Evolutionary conservation across 2,113 vertebrate species (phyloP).

Genomic region (Clarias magur): DNA sequence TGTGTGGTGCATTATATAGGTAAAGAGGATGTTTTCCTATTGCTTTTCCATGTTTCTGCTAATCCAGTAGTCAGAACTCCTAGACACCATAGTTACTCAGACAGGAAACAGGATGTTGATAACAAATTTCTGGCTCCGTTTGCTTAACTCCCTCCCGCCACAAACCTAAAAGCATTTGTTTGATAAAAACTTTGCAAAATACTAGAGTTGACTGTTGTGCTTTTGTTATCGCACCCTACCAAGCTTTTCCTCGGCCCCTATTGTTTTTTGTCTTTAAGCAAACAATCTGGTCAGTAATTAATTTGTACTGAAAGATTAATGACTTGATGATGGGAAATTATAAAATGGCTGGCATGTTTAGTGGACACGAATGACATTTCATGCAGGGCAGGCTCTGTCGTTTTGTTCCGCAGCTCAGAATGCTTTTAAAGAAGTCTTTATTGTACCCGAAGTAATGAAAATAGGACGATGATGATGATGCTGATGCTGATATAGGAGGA

Average conservation of each 20-base stretch:
- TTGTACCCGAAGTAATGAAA: background rate
- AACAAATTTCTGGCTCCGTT: slow-evolving; percentile 55
- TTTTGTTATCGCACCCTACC: background rate
- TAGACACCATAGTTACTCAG: slow-evolving; percentile 70
- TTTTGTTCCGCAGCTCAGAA: background rate
- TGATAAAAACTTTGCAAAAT: slow-evolving; percentile 2
- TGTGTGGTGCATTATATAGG: slow-evolving; percentile 63
- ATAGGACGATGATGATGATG: background rate
- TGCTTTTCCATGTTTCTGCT: slow-evolving; percentile 42
- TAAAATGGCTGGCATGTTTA: background rate
- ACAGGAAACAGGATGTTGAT: slow-evolving; percentile 70
- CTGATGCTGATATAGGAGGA: background rate
- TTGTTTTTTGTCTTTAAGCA: background rate
- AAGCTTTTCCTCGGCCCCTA: slow-evolving; percentile 9
- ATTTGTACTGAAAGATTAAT: slow-evolving; percentile 6
- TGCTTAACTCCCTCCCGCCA: background rate
- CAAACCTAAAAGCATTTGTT: slow-evolving; percentile 11
- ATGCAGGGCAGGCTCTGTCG: background rate
- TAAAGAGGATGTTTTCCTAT: background rate
- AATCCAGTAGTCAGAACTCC: slow-evolving; percentile 53
- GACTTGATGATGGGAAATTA: background rate
- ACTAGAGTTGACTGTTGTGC: background rate
- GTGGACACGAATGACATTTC: background rate
- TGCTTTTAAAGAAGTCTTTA: background rate
- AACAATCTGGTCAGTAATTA: slow-evolving; percentile 8